A percentile compares a stretch with the other conserved stretches of the same genome.
Evolutionary conservation across 2,113 vertebrate species (phyloP).

Genomic region (Chloropsis cyanopogon): DNA sequence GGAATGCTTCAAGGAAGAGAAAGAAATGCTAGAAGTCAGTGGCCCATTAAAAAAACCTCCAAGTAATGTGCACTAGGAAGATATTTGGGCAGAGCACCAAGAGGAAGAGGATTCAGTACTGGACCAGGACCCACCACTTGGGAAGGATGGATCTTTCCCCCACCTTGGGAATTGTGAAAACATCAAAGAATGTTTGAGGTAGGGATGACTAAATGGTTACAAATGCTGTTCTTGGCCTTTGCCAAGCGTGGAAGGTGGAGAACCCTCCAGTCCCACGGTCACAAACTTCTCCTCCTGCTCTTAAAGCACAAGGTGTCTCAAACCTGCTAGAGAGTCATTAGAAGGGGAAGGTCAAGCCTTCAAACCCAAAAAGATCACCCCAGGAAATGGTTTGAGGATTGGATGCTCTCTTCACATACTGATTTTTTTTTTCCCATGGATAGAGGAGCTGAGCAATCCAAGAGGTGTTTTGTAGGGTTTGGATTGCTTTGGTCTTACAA

Average conservation of each 20-base stretch:
- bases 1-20: not conserved
- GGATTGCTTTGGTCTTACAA: not conserved
- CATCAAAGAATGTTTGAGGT: not conserved
- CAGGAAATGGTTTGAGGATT: not conserved
- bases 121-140: not conserved
- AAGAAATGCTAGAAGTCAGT: not conserved
- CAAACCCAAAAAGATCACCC: not conserved
- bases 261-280: not conserved
- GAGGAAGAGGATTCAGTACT: not conserved
- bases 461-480: not conserved
- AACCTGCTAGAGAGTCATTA: not conserved
- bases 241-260: fast-evolving
- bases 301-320: not conserved
- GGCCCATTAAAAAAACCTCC: not conserved
- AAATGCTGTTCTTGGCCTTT: not conserved
- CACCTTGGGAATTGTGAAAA: not conserved
- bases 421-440: not conserved
- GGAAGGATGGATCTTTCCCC: not conserved
- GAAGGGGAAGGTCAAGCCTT: not conserved
- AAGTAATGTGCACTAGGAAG: not conserved
- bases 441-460: not conserved
- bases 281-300: fast-evolving
- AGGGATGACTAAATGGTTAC: not conserved
- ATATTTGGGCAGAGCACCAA: not conserved
- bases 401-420: not conserved